A percentile compares a stretch with the other conserved stretches of the same genome.
phyloP scores from a whole-genome alignment of 2,113 vertebrate species.

The Ursus arctos region DNA sequence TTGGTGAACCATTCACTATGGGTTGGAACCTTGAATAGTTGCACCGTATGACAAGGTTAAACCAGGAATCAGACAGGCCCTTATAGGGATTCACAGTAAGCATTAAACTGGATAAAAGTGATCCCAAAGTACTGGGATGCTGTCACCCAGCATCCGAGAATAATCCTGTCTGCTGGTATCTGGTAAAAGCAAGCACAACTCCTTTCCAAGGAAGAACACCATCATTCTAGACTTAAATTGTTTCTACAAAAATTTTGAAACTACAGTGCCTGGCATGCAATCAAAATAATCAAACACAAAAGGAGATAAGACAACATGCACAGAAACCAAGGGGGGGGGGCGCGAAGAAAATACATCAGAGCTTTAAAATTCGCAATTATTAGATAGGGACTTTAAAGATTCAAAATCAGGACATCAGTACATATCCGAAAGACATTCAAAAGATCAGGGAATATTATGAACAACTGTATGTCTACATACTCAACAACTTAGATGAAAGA shows the following conservation, averaged over 20 bases:
- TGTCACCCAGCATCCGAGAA: not conserved
- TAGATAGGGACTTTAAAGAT: constrained; percentile 43
- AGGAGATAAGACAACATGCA: not conserved
- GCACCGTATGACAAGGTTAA: not conserved
- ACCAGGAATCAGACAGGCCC: not conserved
- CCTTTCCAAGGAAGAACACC: not conserved
- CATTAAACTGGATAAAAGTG: not conserved
- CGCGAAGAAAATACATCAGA: not conserved
- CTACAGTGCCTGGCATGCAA: not conserved
- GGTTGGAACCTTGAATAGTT: not conserved
- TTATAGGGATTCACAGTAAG: not conserved
- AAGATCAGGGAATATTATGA: not conserved
- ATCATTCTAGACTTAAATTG: constrained; percentile 8
- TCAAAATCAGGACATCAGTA: constrained; percentile 12
- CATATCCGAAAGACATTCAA: constrained; percentile 39
- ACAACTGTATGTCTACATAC: not conserved
- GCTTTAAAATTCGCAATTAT: not conserved
- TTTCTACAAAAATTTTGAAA: constrained; percentile 48
- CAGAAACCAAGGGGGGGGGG: not conserved
- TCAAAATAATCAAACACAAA: constrained; percentile 48
- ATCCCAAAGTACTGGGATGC: not conserved
- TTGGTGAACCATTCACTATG: not conserved
- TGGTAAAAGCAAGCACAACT: constrained; percentile 39
- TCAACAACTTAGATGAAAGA: not conserved
- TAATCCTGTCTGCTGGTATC: not conserved